Evolutionary conservation across 1,140 invertebrate genomes (phyloP).

Genomic region (Chymomyza costata): DNA sequence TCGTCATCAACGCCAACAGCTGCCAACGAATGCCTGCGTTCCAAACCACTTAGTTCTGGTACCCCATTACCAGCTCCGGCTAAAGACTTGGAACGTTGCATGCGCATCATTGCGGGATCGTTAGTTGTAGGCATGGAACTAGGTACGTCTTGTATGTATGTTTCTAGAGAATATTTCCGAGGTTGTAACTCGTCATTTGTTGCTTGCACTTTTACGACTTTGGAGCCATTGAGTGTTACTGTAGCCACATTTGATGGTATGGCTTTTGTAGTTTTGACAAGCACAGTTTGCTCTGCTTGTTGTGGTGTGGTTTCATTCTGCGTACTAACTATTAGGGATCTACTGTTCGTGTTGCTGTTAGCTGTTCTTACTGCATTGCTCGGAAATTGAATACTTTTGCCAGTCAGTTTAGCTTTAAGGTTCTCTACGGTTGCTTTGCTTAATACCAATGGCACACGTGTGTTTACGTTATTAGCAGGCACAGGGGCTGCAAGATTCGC

Average conservation of each 20-base stretch:
- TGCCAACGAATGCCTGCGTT: conserved; percentile 51
- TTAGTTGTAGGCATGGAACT: too few species aligned
- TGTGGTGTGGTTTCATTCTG: too few species aligned
- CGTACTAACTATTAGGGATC: too few species aligned
- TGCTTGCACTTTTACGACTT: conserved; percentile 9
- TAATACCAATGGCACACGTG: conserved; percentile 40
- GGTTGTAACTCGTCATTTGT: too few species aligned
- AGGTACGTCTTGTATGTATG: too few species aligned
- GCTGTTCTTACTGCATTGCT: conserved; percentile 17
- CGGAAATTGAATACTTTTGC: too few species aligned
- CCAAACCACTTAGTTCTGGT: conserved; percentile 4
- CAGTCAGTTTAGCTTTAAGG: too few species aligned
- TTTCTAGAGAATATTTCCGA: too few species aligned
- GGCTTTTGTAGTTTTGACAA: conserved; percentile 14
- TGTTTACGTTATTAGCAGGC: conserved; percentile 35
- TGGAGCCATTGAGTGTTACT: conserved; percentile 11
- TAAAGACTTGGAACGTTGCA: conserved; percentile 56
- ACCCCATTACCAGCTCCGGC: conserved; percentile 9
- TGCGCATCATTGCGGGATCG: too few species aligned
- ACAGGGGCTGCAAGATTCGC: conserved; percentile 12
- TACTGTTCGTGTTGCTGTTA: conserved; percentile 6
- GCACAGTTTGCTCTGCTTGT: conserved; percentile 17
- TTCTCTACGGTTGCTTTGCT: conserved; percentile 56
- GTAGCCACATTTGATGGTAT: conserved; percentile 4
- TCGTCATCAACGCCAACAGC: conserved; percentile 62